These are phyloP conservation scores for Grapholita molesta DNA, from an alignment of 1,140 invertebrate species.

Conservation along the genomic window DNA sequence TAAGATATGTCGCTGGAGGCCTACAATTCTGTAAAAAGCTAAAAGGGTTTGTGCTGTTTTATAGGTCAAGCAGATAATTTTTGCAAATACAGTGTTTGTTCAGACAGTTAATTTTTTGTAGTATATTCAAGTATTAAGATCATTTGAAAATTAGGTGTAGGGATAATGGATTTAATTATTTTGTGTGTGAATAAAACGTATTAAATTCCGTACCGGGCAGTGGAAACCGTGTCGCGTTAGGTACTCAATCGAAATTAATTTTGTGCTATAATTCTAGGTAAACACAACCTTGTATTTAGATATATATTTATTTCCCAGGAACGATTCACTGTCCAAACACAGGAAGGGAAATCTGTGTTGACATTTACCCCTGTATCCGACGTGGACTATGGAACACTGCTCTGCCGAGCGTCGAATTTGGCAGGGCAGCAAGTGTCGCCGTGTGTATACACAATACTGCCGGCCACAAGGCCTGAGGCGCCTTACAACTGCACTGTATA, in stretches of 20 bases:
- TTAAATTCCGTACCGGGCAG: too few species aligned
- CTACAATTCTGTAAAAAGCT: not conserved
- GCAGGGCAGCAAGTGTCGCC: slow-evolving; percentile 83
- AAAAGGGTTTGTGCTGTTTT: not conserved
- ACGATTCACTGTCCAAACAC: slow-evolving; percentile 80
- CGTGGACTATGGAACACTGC: slow-evolving; percentile 84
- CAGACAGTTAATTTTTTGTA: not conserved
- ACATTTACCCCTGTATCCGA: slow-evolving; percentile 89
- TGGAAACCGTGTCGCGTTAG: too few species aligned
- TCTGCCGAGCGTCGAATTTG: slow-evolving; percentile 83
- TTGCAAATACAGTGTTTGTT: not conserved
- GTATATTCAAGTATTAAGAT: too few species aligned
- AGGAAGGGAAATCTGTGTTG: slow-evolving; percentile 83
- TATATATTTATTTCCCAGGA: slow-evolving; percentile 39
- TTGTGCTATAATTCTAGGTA: too few species aligned
- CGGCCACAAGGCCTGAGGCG: slow-evolving; percentile 87
- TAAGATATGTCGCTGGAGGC: not conserved
- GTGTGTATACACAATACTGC: slow-evolving; percentile 85
- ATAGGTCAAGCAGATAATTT: not conserved
- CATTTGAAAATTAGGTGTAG: too few species aligned
- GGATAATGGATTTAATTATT: too few species aligned
- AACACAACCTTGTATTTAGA: not conserved
- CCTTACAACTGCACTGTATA: slow-evolving; percentile 89
- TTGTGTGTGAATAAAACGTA: too few species aligned
- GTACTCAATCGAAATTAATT: too few species aligned